Conservation (phyloP, 1,140 invertebrate genomes). For the Monomorium pharaonis region DNA sequence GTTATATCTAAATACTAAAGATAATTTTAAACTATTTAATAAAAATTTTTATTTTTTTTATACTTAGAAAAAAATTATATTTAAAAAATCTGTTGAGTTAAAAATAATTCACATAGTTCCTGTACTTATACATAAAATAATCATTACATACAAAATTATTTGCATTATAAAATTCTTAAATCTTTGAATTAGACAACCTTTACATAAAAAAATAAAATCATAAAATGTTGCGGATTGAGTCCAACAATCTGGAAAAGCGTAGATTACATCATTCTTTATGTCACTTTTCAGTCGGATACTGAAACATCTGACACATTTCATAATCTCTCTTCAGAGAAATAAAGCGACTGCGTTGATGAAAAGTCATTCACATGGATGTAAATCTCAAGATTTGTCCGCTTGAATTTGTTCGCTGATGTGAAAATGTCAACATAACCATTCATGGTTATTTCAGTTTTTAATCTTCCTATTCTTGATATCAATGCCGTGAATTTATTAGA, state of each 20-base stretch:
- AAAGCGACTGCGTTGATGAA: conserved; percentile 22
- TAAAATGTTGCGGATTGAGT: background rate
- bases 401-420: background rate
- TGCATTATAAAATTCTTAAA: background rate
- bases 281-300: background rate
- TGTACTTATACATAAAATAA: background rate
- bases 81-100: too few species aligned
- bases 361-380: conserved; percentile 29
- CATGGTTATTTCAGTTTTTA: background rate
- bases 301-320: background rate
- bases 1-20: too few species aligned
- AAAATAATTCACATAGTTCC: background rate
- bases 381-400: background rate
- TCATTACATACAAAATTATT: background rate
- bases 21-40: background rate
- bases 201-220: background rate
- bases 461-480: background rate
- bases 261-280: background rate
- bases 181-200: background rate
- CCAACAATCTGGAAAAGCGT: background rate
- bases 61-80: background rate
- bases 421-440: background rate
- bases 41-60: background rate
- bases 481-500: background rate
- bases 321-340: background rate